Conservation (phyloP, 2,888 invertebrate species). For the Azorinus chamasolen region DNA sequence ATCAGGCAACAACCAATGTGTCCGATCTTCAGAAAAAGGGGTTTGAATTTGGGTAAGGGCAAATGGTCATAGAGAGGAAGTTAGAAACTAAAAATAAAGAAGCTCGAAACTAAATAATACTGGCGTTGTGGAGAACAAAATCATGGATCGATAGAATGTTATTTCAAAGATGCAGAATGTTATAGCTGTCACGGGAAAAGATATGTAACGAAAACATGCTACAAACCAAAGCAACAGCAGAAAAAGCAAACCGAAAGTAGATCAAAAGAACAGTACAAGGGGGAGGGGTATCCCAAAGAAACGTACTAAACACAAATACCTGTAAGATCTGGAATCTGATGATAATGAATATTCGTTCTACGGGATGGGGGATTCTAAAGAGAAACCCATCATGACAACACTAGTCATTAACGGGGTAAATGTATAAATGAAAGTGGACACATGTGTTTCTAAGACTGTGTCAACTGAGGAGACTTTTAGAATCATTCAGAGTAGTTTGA, state of each 20-base stretch:
- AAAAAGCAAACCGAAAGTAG: not conserved
- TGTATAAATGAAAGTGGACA: conserved; percentile 42
- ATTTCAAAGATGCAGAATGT: too few species aligned
- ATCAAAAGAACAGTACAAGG: too few species aligned
- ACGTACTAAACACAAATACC: conserved; percentile 14
- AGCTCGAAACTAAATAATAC: too few species aligned
- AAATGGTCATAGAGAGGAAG: not conserved
- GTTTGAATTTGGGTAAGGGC: not conserved
- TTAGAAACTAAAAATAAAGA: too few species aligned
- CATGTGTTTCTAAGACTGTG: conserved; percentile 31
- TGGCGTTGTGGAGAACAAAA: too few species aligned
- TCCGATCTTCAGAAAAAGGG: not conserved
- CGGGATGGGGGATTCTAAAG: conserved; percentile 5
- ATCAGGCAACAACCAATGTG: conserved; percentile 22
- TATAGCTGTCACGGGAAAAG: not conserved
- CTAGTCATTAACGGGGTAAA: not conserved
- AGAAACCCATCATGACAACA: not conserved
- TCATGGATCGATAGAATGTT: too few species aligned
- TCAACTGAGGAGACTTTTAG: conserved; percentile 14
- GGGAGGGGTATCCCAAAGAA: too few species aligned
- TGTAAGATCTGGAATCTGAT: not conserved
- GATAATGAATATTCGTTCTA: conserved; percentile 6
- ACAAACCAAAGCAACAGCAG: not conserved
- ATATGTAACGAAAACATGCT: not conserved
- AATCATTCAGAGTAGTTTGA: not conserved